phyloP scores from a whole-genome alignment of 2,888 invertebrate species.

The Amblyjoppa fuscipennis region DNA sequence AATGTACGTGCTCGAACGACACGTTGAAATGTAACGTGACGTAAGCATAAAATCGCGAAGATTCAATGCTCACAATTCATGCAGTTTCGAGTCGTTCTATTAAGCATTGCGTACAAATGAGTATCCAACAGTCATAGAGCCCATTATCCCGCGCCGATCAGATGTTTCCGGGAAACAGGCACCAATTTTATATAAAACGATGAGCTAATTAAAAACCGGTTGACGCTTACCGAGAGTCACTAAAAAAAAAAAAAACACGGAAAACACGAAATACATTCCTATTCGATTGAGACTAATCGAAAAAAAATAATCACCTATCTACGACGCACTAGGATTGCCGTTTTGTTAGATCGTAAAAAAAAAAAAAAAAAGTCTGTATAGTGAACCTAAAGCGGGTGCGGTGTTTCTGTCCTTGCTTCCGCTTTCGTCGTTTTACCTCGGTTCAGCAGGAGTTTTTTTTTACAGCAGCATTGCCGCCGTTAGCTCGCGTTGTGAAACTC shows the following conservation, averaged over 20 bases:
- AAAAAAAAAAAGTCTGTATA: constrained; percentile 1
- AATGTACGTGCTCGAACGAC: neutral
- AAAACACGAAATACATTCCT: neutral
- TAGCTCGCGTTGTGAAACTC: constrained; percentile 6
- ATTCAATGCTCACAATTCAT: neutral
- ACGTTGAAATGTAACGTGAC: constrained; percentile 9
- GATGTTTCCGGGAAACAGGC: neutral
- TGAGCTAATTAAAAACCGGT: neutral
- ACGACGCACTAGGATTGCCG: neutral
- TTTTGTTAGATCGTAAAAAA: constrained; percentile 10
- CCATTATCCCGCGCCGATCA: neutral
- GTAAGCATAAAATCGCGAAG: constrained; percentile 4
- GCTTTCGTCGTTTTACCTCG: constrained; percentile 45
- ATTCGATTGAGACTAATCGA: neutral
- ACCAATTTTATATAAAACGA: neutral
- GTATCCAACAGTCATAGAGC: neutral
- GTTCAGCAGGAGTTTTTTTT: constrained; percentile 16
- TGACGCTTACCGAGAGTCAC: neutral
- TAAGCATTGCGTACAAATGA: neutral
- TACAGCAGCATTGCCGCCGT: constrained; percentile 14
- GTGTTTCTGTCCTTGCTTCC: constrained; percentile 47
- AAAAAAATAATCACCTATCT: neutral
- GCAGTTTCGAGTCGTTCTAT: neutral
- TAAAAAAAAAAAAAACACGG: neutral
- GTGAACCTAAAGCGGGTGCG: neutral